phyloP scores from a whole-genome alignment of 2,797 vertebrate species.

The Gastrophryne carolinensis region DNA sequence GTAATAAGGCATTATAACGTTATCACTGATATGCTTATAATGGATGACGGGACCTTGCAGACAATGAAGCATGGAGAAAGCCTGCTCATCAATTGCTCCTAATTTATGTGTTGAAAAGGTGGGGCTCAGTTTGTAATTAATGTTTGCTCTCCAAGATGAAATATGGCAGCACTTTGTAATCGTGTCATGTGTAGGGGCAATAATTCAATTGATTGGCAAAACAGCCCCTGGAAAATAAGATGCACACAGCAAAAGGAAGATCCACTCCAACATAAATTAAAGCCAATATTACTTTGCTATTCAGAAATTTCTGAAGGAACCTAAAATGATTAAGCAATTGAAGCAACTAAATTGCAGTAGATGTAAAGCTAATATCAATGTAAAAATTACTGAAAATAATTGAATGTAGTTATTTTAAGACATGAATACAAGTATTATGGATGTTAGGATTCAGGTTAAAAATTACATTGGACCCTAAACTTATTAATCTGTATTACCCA shows the following conservation, averaged over 20 bases:
- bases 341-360: too few species aligned
- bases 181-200: constrained; percentile 89
- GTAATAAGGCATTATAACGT: constrained; percentile 70
- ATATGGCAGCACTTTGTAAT: constrained; percentile 82
- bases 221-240: constrained; percentile 95
- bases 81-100: constrained; percentile 78
- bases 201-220: constrained; percentile 93
- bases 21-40: constrained; percentile 83
- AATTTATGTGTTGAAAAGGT: constrained; percentile 84
- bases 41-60: constrained; percentile 86
- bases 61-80: constrained; percentile 89
- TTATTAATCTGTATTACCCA: too few species aligned
- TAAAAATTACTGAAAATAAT: too few species aligned
- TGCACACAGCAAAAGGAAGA: constrained; percentile 75
- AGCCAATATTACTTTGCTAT: constrained; percentile 38
- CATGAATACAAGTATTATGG: too few species aligned
- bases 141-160: constrained; percentile 81
- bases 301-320: neutral
- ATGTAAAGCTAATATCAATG: too few species aligned
- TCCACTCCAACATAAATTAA: constrained; percentile 77
- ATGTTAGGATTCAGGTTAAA: too few species aligned
- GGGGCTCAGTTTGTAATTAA: constrained; percentile 78
- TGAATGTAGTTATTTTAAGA: too few species aligned
- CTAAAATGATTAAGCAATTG: too few species aligned
- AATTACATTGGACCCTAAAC: too few species aligned